Evolutionary conservation across 2,888 invertebrate genomes (phyloP).

Genomic region (Orgyia antiqua): DNA sequence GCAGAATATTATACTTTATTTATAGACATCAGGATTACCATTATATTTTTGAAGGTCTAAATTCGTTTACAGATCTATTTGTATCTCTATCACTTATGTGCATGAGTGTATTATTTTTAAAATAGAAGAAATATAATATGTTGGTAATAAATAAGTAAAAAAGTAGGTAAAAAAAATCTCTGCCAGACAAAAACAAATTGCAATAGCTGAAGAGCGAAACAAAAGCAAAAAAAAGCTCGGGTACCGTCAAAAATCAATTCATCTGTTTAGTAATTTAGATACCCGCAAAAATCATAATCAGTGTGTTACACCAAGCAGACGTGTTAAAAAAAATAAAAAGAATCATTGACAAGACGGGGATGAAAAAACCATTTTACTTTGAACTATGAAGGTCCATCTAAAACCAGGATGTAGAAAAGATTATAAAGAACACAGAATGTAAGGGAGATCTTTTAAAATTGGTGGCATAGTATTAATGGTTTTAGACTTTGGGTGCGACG

Average conservation of each 20-base stretch:
- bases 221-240: slow-evolving; percentile 13
- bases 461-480: slow-evolving; percentile 64
- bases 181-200: not conserved
- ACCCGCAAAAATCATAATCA: slow-evolving; percentile 69
- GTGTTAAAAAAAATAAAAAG: slow-evolving; percentile 49
- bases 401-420: slow-evolving; percentile 4
- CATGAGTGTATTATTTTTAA: too few relatives aligned
- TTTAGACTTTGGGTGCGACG: slow-evolving; percentile 56
- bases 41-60: too few relatives aligned
- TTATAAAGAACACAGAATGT: slow-evolving; percentile 5
- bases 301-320: slow-evolving; percentile 63
- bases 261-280: slow-evolving; percentile 42
- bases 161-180: too few relatives aligned
- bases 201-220: slow-evolving; percentile 1
- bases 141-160: too few relatives aligned
- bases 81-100: too few relatives aligned
- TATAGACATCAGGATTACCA: too few relatives aligned
- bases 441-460: slow-evolving; percentile 39
- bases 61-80: too few relatives aligned
- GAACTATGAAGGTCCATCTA: slow-evolving; percentile 20
- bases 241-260: slow-evolving; percentile 52
- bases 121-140: too few relatives aligned
- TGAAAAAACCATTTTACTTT: slow-evolving; percentile 32
- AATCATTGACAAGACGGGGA: slow-evolving; percentile 54
- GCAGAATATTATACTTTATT: too few relatives aligned